Conservation (phyloP, 2,888 invertebrate species). For the Dryocosmus kuriphilus region DNA sequence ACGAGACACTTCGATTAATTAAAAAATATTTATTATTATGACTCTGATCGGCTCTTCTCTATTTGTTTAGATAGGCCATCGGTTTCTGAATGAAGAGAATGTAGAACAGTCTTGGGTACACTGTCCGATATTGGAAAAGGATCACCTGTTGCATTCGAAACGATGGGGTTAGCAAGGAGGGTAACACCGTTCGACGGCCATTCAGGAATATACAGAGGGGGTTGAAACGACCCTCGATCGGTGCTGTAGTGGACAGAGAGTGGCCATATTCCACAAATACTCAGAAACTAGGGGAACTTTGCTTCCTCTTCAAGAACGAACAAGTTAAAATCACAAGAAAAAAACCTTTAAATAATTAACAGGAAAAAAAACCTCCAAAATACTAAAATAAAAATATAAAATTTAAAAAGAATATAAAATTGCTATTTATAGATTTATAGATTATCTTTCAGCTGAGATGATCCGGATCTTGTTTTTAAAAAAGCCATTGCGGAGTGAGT, state of each 20-base stretch:
- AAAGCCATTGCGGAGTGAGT: neutral
- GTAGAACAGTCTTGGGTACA: neutral
- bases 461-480: neutral
- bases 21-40: too few species aligned
- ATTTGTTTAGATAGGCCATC: neutral
- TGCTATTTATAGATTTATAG: too few species aligned
- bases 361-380: too few species aligned
- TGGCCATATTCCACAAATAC: constrained; percentile 54
- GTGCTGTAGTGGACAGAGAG: constrained; percentile 62
- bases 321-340: neutral
- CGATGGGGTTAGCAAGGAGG: constrained; percentile 74
- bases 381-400: too few species aligned
- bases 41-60: too few species aligned
- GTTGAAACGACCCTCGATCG: constrained; percentile 71
- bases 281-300: constrained; percentile 53
- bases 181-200: constrained; percentile 74
- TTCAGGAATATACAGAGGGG: constrained; percentile 72
- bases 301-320: constrained; percentile 30
- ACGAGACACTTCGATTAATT: too few species aligned
- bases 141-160: constrained; percentile 76
- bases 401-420: too few species aligned
- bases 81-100: constrained; percentile 4
- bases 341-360: neutral
- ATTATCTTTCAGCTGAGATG: too few species aligned
- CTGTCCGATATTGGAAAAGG: constrained; percentile 74